Evolutionary conservation across 2,888 invertebrate genomes (phyloP).

Genomic region (Ennomos quercinarius): DNA sequence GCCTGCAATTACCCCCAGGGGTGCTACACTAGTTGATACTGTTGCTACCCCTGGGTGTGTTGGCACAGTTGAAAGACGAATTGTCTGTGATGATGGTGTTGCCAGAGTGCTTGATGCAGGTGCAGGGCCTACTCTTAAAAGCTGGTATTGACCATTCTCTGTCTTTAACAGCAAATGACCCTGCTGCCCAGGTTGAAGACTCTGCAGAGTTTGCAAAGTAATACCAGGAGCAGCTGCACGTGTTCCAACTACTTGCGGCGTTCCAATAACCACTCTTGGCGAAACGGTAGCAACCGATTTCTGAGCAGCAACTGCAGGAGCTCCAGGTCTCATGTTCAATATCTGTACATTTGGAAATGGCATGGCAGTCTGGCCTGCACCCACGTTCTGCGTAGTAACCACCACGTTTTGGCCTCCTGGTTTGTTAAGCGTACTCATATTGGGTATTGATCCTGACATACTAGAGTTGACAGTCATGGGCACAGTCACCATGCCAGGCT

Average conservation of each 20-base stretch:
- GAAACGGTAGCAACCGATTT: slow-evolving; percentile 92
- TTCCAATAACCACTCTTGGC: slow-evolving; percentile 93
- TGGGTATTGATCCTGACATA: slow-evolving; percentile 84
- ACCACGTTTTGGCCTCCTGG: slow-evolving; percentile 83
- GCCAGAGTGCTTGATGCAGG: slow-evolving; percentile 81
- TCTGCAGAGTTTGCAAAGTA: slow-evolving; percentile 94
- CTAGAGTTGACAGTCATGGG: slow-evolving; percentile 87
- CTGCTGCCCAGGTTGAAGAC: slow-evolving; percentile 94
- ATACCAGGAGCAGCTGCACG: slow-evolving; percentile 93
- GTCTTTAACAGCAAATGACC: slow-evolving; percentile 96
- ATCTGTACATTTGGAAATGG: slow-evolving; percentile 92
- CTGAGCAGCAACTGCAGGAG: slow-evolving; percentile 88
- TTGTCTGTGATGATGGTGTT: slow-evolving; percentile 88
- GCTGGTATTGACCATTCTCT: slow-evolving; percentile 98
- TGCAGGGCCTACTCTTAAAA: slow-evolving; percentile 93
- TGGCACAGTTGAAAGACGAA: slow-evolving; percentile 94
- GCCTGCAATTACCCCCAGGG: slow-evolving; percentile 60
- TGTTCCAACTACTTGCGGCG: slow-evolving; percentile 92
- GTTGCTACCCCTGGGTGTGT: slow-evolving; percentile 83
- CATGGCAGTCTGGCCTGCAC: slow-evolving; percentile 87
- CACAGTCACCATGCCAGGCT: slow-evolving; percentile 86
- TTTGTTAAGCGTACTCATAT: slow-evolving; percentile 88
- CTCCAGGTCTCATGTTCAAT: slow-evolving; percentile 92
- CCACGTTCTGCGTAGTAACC: slow-evolving; percentile 86
- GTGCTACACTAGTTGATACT: slow-evolving; percentile 72